Evolutionary conservation across 2,113 vertebrate genomes (phyloP).

Genomic region (Dolichallabes microphthalmus): DNA sequence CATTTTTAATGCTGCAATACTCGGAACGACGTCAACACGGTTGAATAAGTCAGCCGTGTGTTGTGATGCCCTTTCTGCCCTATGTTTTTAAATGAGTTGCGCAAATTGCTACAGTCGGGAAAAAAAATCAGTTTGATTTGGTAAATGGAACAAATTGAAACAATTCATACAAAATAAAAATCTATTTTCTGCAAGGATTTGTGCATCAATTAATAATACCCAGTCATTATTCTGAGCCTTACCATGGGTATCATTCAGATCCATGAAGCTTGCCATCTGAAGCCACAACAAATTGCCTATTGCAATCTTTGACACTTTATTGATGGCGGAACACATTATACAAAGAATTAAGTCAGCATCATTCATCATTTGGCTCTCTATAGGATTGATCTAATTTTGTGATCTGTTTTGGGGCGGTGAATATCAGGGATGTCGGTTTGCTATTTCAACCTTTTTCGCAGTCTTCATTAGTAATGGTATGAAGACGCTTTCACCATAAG

Average conservation of each 20-base stretch:
- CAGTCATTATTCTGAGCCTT: constrained; percentile 45
- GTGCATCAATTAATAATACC: constrained; percentile 26
- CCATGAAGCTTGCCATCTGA: constrained; percentile 58
- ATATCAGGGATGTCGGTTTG: neutral
- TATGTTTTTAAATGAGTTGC: constrained; percentile 42
- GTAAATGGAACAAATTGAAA: constrained; percentile 52
- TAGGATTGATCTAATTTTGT: constrained; percentile 20
- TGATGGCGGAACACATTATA: neutral
- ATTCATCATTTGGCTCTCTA: constrained; percentile 7
- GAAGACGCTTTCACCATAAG: constrained; percentile 59
- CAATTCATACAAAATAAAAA: constrained; percentile 15
- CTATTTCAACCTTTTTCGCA: constrained; percentile 45
- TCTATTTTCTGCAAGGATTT: constrained; percentile 36
- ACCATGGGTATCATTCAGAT: constrained; percentile 53
- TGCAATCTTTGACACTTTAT: constrained; percentile 49
- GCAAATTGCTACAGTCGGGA: constrained; percentile 51
- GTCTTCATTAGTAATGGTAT: constrained; percentile 20
- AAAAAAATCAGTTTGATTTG: constrained; percentile 54
- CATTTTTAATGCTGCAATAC: constrained; percentile 48
- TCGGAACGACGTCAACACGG: constrained; percentile 42
- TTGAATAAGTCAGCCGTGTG: neutral
- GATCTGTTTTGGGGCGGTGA: neutral
- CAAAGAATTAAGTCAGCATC: neutral
- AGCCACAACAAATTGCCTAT: constrained; percentile 41
- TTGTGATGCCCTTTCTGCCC: constrained; percentile 5